These are phyloP conservation scores for Uropsilus gracilis DNA, from an alignment of 2,113 vertebrate species.

Conservation along the genomic window DNA sequence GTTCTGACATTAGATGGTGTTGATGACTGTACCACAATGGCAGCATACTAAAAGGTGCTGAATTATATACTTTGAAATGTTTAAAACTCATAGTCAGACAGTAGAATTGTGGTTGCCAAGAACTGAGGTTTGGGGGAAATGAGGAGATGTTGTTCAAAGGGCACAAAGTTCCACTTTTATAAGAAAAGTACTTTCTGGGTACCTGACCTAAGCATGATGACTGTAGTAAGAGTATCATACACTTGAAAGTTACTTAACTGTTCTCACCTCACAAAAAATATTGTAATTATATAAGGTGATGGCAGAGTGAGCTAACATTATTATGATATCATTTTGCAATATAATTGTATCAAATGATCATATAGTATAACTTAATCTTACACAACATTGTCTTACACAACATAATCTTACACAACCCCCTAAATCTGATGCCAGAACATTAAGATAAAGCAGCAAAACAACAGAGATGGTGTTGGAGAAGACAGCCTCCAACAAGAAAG, in stretches of 20 bases:
- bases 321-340: not conserved
- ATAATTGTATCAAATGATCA: not conserved
- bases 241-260: not conserved
- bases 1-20: conserved; percentile 22
- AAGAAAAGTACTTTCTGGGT: not conserved
- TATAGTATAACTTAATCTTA: too few species aligned
- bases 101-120: not conserved
- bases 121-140: not conserved
- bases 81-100: not conserved
- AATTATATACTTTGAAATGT: not conserved
- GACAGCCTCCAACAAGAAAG: too few species aligned
- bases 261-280: not conserved
- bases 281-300: not conserved
- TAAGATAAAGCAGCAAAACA: too few species aligned
- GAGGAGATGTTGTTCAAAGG: not conserved
- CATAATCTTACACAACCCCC: too few species aligned
- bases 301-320: not conserved
- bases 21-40: not conserved
- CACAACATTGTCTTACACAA: too few species aligned
- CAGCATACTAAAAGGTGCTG: not conserved
- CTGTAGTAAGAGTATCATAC: not conserved
- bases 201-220: not conserved
- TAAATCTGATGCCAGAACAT: too few species aligned
- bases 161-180: not conserved
- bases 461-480: too few species aligned